Evolutionary conservation across 1,140 invertebrate genomes (phyloP).

Genomic region (Apis laboriosa): DNA sequence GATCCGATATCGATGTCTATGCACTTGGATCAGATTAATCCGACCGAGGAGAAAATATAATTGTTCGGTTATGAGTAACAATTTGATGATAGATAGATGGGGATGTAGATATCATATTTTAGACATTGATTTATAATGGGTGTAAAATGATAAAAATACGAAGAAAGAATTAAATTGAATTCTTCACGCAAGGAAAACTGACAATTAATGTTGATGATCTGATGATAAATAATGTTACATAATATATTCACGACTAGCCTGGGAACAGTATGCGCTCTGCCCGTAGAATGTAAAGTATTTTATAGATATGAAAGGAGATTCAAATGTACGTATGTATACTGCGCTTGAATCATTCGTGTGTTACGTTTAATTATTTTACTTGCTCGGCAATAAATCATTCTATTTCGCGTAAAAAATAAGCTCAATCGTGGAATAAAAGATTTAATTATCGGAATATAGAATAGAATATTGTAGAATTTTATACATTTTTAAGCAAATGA

Average conservation of each 20-base stretch:
- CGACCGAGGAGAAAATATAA: no score
- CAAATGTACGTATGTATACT: background rate
- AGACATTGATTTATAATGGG: background rate
- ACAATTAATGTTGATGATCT: conserved; percentile 8
- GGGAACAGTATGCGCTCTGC: background rate
- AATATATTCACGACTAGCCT: background rate
- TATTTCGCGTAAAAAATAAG: no score
- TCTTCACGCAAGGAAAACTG: background rate
- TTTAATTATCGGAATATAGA: background rate
- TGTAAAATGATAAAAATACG: background rate
- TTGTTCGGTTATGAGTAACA: background rate
- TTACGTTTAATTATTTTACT: background rate
- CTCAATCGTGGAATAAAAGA: no score
- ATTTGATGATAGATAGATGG: background rate
- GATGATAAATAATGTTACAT: background rate
- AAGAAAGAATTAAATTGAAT: background rate
- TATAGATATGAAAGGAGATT: background rate
- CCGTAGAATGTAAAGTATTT: background rate
- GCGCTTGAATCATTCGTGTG: background rate
- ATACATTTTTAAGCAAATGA: no score
- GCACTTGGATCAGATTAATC: no score
- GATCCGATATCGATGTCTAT: no score
- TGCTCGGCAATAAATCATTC: no score
- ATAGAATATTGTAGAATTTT: no score
- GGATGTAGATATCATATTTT: background rate